Evolutionary conservation across 1,140 invertebrate species (phyloP).

Genomic region (Yoshiicerus persimilis): DNA sequence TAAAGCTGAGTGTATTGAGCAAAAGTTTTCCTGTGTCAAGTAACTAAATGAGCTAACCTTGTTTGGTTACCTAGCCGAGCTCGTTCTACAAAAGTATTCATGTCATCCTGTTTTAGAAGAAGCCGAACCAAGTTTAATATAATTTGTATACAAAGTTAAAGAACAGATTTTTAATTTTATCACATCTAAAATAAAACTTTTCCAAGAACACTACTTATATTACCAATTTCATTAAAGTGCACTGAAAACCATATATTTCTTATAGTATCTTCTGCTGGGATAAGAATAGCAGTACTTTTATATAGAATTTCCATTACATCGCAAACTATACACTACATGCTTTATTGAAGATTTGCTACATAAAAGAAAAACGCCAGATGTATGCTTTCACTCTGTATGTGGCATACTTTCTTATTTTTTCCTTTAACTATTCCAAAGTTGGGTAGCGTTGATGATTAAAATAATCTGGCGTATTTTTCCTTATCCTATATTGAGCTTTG

Average conservation of each 20-base stretch:
- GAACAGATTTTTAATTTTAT: neutral
- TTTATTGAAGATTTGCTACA: neutral
- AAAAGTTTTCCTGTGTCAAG: neutral
- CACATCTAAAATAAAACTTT: neutral
- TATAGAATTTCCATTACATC: neutral
- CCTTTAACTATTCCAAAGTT: neutral
- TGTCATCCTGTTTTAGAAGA: neutral
- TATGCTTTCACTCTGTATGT: neutral
- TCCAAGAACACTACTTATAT: neutral
- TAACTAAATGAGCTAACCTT: neutral
- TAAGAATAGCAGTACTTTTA: no score
- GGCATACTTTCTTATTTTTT: neutral
- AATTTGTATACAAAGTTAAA: neutral
- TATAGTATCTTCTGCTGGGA: neutral
- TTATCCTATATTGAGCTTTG: neutral
- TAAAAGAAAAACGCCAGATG: neutral
- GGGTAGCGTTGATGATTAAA: neutral
- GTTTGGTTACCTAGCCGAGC: neutral
- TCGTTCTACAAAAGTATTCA: neutral
- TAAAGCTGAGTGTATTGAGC: neutral
- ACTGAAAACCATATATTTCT: neutral
- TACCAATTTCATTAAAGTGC: neutral
- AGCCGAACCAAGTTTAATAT: neutral
- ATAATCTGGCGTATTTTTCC: no score
- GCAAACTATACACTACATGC: no score